Base-by-base conservation (phyloP, 2,113 vertebrate genomes). In the Epinephelus cyanopodus region DNA sequence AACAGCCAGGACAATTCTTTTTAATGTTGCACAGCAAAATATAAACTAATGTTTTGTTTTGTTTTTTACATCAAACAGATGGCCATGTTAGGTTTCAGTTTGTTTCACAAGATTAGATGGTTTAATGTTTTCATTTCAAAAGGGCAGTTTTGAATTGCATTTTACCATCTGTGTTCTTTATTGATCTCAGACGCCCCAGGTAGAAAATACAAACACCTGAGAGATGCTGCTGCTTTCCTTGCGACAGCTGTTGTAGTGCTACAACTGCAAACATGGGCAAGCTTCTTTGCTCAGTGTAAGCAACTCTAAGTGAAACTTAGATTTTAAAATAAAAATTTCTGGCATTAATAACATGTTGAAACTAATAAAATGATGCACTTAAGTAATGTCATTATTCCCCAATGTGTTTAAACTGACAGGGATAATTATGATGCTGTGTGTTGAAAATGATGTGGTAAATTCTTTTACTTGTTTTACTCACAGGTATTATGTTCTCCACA, bases 401-500 rank as follows among this genome's bases (percentile, higher is more conserved):
- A 27, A 27, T 48, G 64, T 58, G 42, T 66, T 47, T 25, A 48
- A 48, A 18, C 14, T 10, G 27, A 50, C 23, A 3, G 12, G 5
- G 18, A 37, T 63, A 37, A 13, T 8, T 69, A n/a, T 53, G 45
- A 50, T 23, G 45, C 10, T 18, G 2, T 68, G 48, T 68, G 42
- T 45, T 45, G 8, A 45, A 45, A 45, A 9, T 45, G 42, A 45
- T 45, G 42, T 11, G 42, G 11, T 45, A 11, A 37, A 45, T 45
- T 12, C 11, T 45, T 45, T 45, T 48, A 48, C 33, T 37, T 11
- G 2, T 39, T 39, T 14, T 10, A 82, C 91, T 90, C 76, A 95
- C 94, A 86, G 97, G 97, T 84, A 99, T 99, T 92, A 99, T 99
- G 95, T 99, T 99, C 93, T 99, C 98, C 83, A 99, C 97, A 37